Base-by-base conservation (phyloP, 2,797 vertebrate genomes). In the Enteromius viviparus region DNA sequence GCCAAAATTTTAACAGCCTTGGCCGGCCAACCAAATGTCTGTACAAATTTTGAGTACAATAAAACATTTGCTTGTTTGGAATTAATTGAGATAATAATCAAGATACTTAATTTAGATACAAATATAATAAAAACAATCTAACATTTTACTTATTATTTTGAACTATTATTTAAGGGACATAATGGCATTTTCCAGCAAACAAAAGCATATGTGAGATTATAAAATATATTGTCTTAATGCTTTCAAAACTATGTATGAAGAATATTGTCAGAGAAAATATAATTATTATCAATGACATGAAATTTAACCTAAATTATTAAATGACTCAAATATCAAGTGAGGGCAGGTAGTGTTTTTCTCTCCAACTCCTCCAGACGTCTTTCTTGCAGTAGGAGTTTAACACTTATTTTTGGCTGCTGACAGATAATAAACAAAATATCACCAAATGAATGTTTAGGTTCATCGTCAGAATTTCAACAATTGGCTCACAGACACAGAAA, bases 401-500 rank as follows among this genome's bases (percentile, higher is more conserved):
- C 21, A 11, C n/a, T 58, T 58, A 10, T 40, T 3, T 76, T 74
- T 9, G 26, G 26, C 17, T 72, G 17, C 45, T 72, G 47, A 72
- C 10, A 47, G 10, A 34, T 7, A 70, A 1, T 55, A n/a, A 55
- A 37, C 19, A 21, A n/a, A 76, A 58, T 2, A n/a, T 21, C 29
- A 53, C 11, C 6, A 65, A 34, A 49, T 4, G 65, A n/a, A 49
- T 21, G 3, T 34, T 45, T n/a, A 40, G 1, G 19, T 45, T 71
- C 17, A 80, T 32, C 6, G 10, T 29, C 1, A 45, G 45, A 60
- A 60, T 23, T 71, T 60, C 3, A 45, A 58, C 15, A 58, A 17
- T 21, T 21, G 4, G 4, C 23, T 74, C 21, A 40, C 23, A 66
- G 53, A 85, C 62, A 81, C n/a, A 51, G 65, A 37, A 71, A 85